Percentiles rank a stretch among this genome's conserved stretches.
phyloP scores from a whole-genome alignment of 2,888 invertebrate species.

The Heliconius ethilla region DNA sequence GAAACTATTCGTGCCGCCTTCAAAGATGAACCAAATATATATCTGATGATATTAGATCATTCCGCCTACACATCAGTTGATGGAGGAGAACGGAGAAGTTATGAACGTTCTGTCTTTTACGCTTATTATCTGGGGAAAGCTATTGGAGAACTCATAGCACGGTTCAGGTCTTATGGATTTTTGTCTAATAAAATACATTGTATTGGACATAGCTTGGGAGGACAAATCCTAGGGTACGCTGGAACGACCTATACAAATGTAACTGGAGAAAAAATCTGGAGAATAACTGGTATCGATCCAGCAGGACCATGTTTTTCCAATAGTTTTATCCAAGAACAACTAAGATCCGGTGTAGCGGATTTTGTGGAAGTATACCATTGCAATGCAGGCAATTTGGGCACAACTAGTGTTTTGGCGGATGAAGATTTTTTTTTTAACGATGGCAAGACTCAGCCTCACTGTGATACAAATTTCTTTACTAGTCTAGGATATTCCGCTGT shows the following conservation, averaged over 20 bases:
- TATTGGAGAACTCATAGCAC: slow-evolving; percentile 63
- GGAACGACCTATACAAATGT: slow-evolving; percentile 59
- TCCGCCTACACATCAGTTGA: slow-evolving; percentile 67
- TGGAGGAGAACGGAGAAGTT: slow-evolving; percentile 65
- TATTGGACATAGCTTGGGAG: slow-evolving; percentile 72
- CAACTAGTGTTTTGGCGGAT: slow-evolving; percentile 77
- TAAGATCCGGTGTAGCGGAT: slow-evolving; percentile 79
- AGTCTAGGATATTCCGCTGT: slow-evolving; percentile 69
- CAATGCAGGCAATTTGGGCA: slow-evolving; percentile 80
- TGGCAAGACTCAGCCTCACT: slow-evolving; percentile 81
- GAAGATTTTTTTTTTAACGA: slow-evolving; percentile 82
- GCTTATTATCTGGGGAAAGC: slow-evolving; percentile 65
- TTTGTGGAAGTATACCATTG: slow-evolving; percentile 84
- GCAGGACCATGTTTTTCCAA: slow-evolving; percentile 77
- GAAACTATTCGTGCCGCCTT: slow-evolving; percentile 68
- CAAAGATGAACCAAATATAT: slow-evolving; percentile 63
- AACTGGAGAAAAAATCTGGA: slow-evolving; percentile 66
- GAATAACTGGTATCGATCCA: slow-evolving; percentile 72
- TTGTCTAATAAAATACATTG: slow-evolving; percentile 68
- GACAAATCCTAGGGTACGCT: slow-evolving; percentile 67
- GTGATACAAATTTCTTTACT: slow-evolving; percentile 65
- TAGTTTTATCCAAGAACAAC: slow-evolving; percentile 67
- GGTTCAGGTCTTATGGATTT: slow-evolving; percentile 59
- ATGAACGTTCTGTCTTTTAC: slow-evolving; percentile 68
- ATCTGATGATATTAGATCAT: slow-evolving; percentile 72